Conservation (phyloP, 2,113 vertebrate genomes). For the Hirundichthys speculiger region DNA sequence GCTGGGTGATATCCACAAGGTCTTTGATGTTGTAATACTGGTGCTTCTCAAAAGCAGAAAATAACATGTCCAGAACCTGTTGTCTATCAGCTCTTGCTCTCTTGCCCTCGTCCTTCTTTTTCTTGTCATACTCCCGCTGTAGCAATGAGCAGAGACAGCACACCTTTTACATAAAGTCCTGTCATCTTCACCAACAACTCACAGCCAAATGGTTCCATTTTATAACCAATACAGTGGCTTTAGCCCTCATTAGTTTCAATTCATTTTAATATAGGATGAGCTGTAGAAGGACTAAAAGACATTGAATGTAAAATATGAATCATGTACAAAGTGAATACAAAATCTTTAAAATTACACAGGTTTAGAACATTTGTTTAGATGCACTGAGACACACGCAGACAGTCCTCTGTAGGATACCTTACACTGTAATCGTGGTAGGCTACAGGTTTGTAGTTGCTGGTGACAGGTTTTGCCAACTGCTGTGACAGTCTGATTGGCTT, state of each 20-base stretch:
- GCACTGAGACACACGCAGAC: background rate
- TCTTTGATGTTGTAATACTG: constrained; percentile 99
- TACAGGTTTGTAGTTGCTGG: constrained; percentile 96
- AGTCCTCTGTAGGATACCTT: constrained; percentile 54
- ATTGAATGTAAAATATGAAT: too few species aligned
- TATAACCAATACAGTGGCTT: too few species aligned
- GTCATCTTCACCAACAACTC: too few species aligned
- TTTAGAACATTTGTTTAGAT: background rate
- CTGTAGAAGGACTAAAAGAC: too few species aligned
- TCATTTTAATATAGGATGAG: too few species aligned
- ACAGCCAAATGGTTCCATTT: too few species aligned
- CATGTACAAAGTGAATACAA: background rate
- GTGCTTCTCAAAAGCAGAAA: constrained; percentile 98
- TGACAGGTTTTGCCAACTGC: constrained; percentile 92
- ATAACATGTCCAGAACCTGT: constrained; percentile 96
- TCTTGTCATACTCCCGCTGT: constrained; percentile 93
- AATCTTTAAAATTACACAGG: background rate
- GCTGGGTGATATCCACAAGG: constrained; percentile 97
- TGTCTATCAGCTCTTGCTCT: constrained; percentile 93
- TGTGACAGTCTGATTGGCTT: constrained; percentile 93
- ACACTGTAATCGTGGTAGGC: constrained; percentile 95
- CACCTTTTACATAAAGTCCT: background rate
- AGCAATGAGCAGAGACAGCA: constrained; percentile 5
- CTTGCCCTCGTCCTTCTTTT: constrained; percentile 97
- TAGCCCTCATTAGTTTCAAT: too few species aligned